phyloP scores from a whole-genome alignment of 2,113 vertebrate species.

The Pomatorhinus ruficollis region DNA sequence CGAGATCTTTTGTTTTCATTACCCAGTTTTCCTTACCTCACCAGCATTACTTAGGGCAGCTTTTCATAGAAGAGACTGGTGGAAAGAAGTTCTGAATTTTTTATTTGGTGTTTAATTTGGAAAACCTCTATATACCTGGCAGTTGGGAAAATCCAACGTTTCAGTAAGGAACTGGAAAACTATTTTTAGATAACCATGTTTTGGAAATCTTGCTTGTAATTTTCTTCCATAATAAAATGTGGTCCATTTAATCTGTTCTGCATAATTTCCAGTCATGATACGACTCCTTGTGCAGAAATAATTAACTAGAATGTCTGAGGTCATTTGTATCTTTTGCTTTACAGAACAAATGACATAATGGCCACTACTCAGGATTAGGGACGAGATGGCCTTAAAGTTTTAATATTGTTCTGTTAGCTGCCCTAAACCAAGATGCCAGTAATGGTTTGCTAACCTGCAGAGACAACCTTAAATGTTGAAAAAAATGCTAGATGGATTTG shows the following conservation, averaged over 20 bases:
- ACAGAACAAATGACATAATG: not conserved
- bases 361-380: not conserved
- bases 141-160: not conserved
- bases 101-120: not conserved
- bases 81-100: not conserved
- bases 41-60: not conserved
- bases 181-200: slow-evolving; percentile 24
- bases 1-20: not conserved
- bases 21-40: not conserved
- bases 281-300: slow-evolving; percentile 4
- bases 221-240: slow-evolving; percentile 46
- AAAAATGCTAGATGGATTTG: not conserved
- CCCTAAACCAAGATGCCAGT: not conserved
- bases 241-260: slow-evolving; percentile 47
- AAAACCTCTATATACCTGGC: not conserved
- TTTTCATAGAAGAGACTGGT: not conserved
- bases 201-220: slow-evolving; percentile 34
- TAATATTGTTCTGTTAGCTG: not conserved
- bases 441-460: not conserved
- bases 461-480: not conserved
- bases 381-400: not conserved
- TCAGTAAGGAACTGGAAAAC: not conserved
- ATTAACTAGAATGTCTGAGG: slow-evolving; percentile 14
- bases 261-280: slow-evolving; percentile 35
- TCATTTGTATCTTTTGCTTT: not conserved